These are phyloP conservation scores for Rhinoraja longicauda DNA, from an alignment of 2,797 vertebrate species.

Conservation along the genomic window DNA sequence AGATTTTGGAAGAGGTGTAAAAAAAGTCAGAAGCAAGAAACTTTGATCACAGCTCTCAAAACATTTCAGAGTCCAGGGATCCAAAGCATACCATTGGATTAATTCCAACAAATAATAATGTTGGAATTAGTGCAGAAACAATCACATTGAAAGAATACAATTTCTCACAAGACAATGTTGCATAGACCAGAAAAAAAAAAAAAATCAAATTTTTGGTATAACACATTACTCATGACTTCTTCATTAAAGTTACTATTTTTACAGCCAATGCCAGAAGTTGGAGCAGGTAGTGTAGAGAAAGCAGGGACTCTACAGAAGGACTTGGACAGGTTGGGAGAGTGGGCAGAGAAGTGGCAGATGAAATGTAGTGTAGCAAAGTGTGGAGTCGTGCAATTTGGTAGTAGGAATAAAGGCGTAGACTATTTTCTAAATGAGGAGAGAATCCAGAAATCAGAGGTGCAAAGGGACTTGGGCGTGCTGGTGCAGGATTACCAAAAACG, in stretches of 20 bases:
- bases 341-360: too few relatives aligned
- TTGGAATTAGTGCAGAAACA: neutral
- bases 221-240: neutral
- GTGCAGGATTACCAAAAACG: too few relatives aligned
- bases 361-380: too few relatives aligned
- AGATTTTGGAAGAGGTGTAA: neutral
- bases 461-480: too few relatives aligned
- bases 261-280: neutral
- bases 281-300: too few relatives aligned
- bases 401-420: too few relatives aligned
- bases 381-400: too few relatives aligned
- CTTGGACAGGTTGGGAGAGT: too few relatives aligned
- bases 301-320: too few relatives aligned
- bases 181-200: neutral
- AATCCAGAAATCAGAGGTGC: too few relatives aligned
- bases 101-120: neutral
- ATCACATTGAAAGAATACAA: neutral
- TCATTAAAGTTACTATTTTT: neutral
- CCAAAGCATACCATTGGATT: neutral
- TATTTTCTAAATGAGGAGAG: too few relatives aligned
- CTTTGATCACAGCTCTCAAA: neutral
- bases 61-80: neutral
- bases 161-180: neutral
- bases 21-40: neutral
- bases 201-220: neutral